Evolutionary conservation across 1,140 invertebrate species (phyloP).

Genomic region (Dreissena rostriformis): DNA sequence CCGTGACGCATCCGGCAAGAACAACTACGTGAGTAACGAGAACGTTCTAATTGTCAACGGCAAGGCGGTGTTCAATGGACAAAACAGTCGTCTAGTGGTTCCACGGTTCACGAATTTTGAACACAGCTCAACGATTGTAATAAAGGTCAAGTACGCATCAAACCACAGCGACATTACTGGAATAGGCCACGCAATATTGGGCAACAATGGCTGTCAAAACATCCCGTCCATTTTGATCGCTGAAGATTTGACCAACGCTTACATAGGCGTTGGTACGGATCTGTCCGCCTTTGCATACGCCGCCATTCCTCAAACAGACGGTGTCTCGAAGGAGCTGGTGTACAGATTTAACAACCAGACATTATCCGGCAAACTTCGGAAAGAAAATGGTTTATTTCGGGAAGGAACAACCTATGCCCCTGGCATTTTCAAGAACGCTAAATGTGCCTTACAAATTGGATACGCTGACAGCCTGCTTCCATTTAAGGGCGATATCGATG

Average conservation of each 20-base stretch:
- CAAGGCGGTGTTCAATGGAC: constrained; percentile 64
- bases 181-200: constrained; percentile 57
- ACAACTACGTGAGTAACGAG: constrained; percentile 58
- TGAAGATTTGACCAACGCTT: constrained; percentile 76
- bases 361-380: constrained; percentile 4
- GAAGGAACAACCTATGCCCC: neutral
- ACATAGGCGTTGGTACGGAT: constrained; percentile 56
- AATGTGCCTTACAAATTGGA: constrained; percentile 42
- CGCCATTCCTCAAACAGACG: constrained; percentile 11
- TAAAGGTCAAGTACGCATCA: constrained; percentile 59
- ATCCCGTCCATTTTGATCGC: constrained; percentile 60
- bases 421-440: neutral
- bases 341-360: constrained; percentile 15
- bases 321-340: neutral
- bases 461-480: neutral
- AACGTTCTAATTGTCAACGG: constrained; percentile 61
- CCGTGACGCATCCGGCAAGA: constrained; percentile 61
- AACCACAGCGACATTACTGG: constrained; percentile 22
- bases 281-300: constrained; percentile 29
- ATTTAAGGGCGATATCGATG: constrained; percentile 35
- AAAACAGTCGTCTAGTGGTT: constrained; percentile 56
- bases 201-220: constrained; percentile 66
- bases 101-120: constrained; percentile 64
- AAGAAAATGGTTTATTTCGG: neutral
- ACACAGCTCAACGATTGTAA: constrained; percentile 58